phyloP scores from a whole-genome alignment of 2,888 invertebrate species.

The Hypsopygia costalis region DNA sequence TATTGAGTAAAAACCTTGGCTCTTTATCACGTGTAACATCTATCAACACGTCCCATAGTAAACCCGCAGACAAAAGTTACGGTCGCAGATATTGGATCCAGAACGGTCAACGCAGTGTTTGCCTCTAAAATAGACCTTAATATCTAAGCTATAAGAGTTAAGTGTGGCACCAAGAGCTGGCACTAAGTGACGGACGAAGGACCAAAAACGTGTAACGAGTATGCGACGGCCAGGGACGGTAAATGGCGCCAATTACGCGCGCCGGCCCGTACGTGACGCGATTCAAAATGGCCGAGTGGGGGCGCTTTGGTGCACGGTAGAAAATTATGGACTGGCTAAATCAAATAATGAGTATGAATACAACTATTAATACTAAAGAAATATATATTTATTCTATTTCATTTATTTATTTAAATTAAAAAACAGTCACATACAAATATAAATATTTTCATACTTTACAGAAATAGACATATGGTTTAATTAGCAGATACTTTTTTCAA shows the following conservation, averaged over 20 bases:
- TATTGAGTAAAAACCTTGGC: neutral
- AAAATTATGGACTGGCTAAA: slow-evolving; percentile 36
- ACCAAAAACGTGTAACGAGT: slow-evolving; percentile 36
- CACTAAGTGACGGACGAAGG: slow-evolving; percentile 24
- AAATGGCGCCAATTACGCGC: slow-evolving; percentile 75
- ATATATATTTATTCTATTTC: too few species aligned
- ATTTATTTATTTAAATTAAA: too few species aligned
- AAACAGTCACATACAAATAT: too few species aligned
- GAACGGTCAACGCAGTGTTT: neutral
- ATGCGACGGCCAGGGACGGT: slow-evolving; percentile 52
- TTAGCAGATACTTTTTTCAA: too few species aligned
- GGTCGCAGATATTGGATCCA: slow-evolving; percentile 27
- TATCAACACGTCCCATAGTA: slow-evolving; percentile 8
- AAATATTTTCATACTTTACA: too few species aligned
- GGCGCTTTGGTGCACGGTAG: slow-evolving; percentile 20
- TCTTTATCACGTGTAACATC: slow-evolving; percentile 8
- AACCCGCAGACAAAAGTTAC: slow-evolving; percentile 8
- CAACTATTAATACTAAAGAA: too few species aligned
- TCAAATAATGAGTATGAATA: too few species aligned
- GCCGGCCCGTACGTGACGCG: slow-evolving; percentile 70
- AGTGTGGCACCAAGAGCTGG: neutral
- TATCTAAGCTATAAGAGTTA: neutral
- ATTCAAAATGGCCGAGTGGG: slow-evolving; percentile 48
- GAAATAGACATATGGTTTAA: too few species aligned
- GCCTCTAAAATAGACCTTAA: slow-evolving; percentile 2